These are phyloP conservation scores for Microtus agrestis DNA, from an alignment of 2,797 vertebrate species.

Conservation along the genomic window DNA sequence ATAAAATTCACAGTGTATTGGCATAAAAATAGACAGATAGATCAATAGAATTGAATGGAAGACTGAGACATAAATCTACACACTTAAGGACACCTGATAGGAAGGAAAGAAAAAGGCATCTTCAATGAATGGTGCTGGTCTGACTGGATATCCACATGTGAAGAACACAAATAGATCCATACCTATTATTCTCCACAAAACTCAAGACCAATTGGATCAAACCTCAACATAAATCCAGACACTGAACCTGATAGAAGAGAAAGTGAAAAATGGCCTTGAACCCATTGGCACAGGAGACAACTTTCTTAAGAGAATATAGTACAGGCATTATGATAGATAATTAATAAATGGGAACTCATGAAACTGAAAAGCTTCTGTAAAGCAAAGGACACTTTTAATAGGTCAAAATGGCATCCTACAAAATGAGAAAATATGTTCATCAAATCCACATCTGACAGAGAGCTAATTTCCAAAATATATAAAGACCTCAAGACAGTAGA, in stretches of 20 bases:
- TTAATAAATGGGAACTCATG: neutral
- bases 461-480: neutral
- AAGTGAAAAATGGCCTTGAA: neutral
- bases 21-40: neutral
- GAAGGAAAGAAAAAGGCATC: neutral
- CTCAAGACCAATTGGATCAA: neutral
- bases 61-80: neutral
- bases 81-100: neutral
- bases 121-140: neutral
- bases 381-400: neutral
- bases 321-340: neutral
- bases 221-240: neutral
- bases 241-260: neutral
- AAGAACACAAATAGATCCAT: neutral
- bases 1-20: neutral
- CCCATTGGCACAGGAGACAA: neutral
- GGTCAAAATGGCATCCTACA: neutral
- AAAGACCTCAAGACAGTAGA: neutral
- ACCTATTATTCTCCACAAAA: neutral
- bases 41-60: neutral
- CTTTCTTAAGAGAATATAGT: neutral
- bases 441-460: neutral
- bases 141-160: neutral
- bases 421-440: neutral
- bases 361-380: neutral